These are phyloP conservation scores for Euspilapteryx auroguttella DNA, from an alignment of 2,888 invertebrate species.

Conservation along the genomic window DNA sequence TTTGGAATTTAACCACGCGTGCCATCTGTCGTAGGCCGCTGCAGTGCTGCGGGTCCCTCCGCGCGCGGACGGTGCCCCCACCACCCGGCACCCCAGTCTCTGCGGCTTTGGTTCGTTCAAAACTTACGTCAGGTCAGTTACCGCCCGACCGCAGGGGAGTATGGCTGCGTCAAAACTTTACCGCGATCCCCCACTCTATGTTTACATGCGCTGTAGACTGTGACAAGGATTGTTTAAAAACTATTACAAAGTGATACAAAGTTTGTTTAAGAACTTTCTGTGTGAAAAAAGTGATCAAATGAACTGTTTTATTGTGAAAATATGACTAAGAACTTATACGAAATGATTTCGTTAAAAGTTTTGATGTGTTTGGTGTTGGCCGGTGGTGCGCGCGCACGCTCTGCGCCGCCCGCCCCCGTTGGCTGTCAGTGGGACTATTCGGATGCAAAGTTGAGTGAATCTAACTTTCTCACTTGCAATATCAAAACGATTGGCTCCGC, in stretches of 20 bases:
- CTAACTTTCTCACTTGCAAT: slow-evolving; percentile 68
- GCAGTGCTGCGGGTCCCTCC: slow-evolving; percentile 52
- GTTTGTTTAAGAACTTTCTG: slow-evolving; percentile 20
- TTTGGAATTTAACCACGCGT: too few relatives aligned
- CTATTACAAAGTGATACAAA: slow-evolving; percentile 15
- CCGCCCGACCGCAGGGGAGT: slow-evolving; percentile 60
- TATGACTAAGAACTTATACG: slow-evolving; percentile 44
- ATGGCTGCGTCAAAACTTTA: slow-evolving; percentile 59
- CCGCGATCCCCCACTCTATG: slow-evolving; percentile 47
- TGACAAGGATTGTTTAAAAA: too few relatives aligned
- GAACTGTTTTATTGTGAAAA: slow-evolving; percentile 40
- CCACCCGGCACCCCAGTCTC: slow-evolving; percentile 25
- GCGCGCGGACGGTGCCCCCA: slow-evolving; percentile 23
- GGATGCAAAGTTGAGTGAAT: slow-evolving; percentile 58
- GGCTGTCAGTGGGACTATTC: slow-evolving; percentile 75
- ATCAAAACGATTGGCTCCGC: slow-evolving; percentile 73
- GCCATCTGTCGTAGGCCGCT: slow-evolving; percentile 52
- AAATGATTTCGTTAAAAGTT: slow-evolving; percentile 57
- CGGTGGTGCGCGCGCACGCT: slow-evolving; percentile 55
- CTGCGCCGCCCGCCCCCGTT: slow-evolving; percentile 64
- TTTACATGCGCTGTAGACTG: slow-evolving; percentile 50
- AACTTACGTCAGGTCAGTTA: slow-evolving; percentile 63
- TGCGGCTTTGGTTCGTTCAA: slow-evolving; percentile 60
- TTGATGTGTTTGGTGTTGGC: slow-evolving; percentile 49
- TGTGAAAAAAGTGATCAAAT: slow-evolving; percentile 51